Conservation (phyloP, 2,113 vertebrate genomes). For the Pachyramphus minor region DNA sequence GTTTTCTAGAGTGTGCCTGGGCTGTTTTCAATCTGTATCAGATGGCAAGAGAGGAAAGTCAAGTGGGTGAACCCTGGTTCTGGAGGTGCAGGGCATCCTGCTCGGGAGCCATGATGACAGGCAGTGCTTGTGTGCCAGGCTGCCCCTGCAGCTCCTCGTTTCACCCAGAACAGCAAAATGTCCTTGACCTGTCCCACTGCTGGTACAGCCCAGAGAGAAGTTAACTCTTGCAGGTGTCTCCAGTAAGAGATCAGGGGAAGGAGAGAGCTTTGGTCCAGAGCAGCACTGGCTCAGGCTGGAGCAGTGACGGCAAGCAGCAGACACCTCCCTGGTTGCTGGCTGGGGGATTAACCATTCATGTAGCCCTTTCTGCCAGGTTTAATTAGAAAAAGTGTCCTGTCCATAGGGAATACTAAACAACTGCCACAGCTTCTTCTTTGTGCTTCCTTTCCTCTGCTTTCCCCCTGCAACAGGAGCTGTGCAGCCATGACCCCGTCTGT, state of each 20-base stretch:
- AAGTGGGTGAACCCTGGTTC: not conserved
- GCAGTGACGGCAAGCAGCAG: not conserved
- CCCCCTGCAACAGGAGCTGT: not conserved
- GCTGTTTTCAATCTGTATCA: conserved; percentile 1
- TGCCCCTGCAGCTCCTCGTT: not conserved
- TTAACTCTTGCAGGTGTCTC: not conserved
- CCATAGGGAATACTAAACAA: not conserved
- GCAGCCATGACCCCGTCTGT: not conserved
- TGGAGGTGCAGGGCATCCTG: not conserved
- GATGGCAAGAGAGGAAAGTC: not conserved
- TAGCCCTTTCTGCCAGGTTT: not conserved
- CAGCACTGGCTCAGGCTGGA: not conserved
- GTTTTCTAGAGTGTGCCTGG: conserved; percentile 10
- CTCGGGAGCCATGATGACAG: not conserved
- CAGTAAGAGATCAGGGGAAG: not conserved
- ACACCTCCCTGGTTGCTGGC: not conserved
- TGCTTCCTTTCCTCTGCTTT: not conserved
- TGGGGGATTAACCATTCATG: not conserved
- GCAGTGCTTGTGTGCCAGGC: not conserved
- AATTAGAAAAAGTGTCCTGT: not conserved
- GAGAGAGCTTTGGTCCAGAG: not conserved
- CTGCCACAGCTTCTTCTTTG: not conserved
- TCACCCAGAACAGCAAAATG: not conserved
- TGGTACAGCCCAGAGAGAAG: not conserved
- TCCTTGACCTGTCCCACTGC: not conserved